phyloP scores from a whole-genome alignment of 2,113 vertebrate genomes.

The Gadus macrocephalus region DNA sequence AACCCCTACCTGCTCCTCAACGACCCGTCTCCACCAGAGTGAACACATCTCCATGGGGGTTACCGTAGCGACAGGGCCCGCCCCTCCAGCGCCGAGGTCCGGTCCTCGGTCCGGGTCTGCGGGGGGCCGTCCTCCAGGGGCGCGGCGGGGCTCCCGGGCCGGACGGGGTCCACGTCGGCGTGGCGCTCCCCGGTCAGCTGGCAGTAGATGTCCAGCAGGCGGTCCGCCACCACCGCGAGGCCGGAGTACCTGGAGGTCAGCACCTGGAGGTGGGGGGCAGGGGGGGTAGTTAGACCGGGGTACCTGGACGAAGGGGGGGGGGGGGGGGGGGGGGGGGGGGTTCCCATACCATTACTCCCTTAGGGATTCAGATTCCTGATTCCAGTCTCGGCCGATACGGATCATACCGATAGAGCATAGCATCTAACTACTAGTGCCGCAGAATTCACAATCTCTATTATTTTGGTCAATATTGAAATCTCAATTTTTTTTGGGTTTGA shows the following conservation, averaged over 20 bases:
- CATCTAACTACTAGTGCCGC: too few species aligned
- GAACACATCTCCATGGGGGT: too few species aligned
- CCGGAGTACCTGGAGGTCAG: slow-evolving; percentile 76
- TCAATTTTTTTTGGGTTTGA: too few species aligned
- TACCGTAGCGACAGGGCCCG: slow-evolving; percentile 89
- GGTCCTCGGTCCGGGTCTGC: slow-evolving; percentile 64
- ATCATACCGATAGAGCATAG: too few species aligned
- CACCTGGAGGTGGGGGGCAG: slow-evolving; percentile 69
- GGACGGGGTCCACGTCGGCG: slow-evolving; percentile 29
- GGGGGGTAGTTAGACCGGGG: slow-evolving; percentile 62
- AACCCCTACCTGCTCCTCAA: too few species aligned
- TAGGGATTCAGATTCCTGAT: too few species aligned
- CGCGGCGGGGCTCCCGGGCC: not conserved
- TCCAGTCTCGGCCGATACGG: too few species aligned
- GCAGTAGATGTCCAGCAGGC: slow-evolving; percentile 88
- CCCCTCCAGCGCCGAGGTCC: slow-evolving; percentile 76
- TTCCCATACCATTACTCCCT: too few species aligned
- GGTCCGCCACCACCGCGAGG: slow-evolving; percentile 75
- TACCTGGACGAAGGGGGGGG: slow-evolving; percentile 74
- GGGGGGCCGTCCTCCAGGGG: slow-evolving; percentile 49
- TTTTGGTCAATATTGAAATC: too few species aligned
- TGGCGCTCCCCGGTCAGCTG: slow-evolving; percentile 85
- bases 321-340: too few species aligned
- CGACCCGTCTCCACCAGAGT: too few species aligned
- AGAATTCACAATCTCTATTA: too few species aligned